Conservation (phyloP, 2,888 invertebrate species). For the Amaurobius ferox region DNA sequence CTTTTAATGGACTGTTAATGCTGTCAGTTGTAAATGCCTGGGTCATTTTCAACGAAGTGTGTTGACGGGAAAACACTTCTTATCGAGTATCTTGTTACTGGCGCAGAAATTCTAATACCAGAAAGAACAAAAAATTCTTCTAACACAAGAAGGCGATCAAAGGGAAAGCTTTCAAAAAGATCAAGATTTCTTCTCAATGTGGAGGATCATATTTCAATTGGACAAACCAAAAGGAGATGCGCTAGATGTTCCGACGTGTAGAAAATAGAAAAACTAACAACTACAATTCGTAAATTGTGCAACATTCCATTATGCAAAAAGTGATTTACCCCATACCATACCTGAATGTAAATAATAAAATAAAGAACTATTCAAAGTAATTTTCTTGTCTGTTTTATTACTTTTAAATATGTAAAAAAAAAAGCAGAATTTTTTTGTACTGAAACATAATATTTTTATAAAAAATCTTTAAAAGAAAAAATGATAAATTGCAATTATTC, state of each 20-base stretch:
- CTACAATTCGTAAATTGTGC: not conserved
- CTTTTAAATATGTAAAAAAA: no score
- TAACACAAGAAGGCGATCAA: not conserved
- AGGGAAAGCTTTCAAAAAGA: not conserved
- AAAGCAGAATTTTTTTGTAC: no score
- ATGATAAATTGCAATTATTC: no score
- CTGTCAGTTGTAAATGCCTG: conserved; percentile 2
- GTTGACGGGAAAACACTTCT: not conserved
- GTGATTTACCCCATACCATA: no score
- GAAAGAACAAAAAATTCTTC: not conserved
- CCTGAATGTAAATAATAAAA: no score
- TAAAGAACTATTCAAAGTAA: no score
- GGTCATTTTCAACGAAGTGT: not conserved
- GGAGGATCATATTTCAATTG: not conserved
- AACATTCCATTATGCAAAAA: not conserved
- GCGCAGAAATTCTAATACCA: not conserved
- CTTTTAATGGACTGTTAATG: not conserved
- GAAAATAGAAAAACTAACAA: not conserved
- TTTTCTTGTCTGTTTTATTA: no score
- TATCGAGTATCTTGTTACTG: not conserved
- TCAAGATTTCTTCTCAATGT: not conserved
- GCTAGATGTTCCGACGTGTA: not conserved
- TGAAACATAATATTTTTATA: no score
- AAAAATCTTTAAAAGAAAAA: no score
- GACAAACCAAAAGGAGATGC: not conserved